Evolutionary conservation across 2,797 vertebrate genomes (phyloP).

Genomic region (Enteromius argenteus): DNA sequence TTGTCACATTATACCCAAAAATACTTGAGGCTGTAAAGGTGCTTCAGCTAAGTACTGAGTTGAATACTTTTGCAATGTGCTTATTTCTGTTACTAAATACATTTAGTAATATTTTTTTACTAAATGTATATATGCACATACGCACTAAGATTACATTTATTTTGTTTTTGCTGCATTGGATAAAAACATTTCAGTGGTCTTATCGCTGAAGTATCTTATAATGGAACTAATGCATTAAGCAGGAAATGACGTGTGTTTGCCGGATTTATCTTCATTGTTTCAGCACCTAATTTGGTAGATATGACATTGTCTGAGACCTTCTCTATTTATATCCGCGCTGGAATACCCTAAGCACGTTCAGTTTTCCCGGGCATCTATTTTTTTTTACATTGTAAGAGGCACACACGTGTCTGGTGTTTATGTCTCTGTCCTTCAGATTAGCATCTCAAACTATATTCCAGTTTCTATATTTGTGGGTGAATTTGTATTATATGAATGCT

Average conservation of each 20-base stretch:
- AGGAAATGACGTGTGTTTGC: background rate
- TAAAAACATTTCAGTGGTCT: background rate
- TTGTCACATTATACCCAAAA: no score
- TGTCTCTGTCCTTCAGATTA: slow-evolving; percentile 47
- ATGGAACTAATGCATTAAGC: background rate
- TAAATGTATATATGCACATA: no score
- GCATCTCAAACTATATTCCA: background rate
- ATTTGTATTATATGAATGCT: background rate
- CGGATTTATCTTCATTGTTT: slow-evolving; percentile 1
- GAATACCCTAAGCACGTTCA: slow-evolving; percentile 39
- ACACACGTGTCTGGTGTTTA: slow-evolving; percentile 25
- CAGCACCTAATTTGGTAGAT: slow-evolving; percentile 16
- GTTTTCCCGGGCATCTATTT: slow-evolving; percentile 24
- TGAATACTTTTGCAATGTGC: no score
- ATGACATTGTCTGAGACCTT: slow-evolving; percentile 47
- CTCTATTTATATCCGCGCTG: slow-evolving; percentile 40
- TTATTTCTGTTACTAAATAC: no score
- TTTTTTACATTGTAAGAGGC: slow-evolving; percentile 42
- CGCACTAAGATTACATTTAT: background rate
- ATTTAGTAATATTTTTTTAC: no score
- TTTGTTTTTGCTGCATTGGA: background rate
- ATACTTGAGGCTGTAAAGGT: no score
- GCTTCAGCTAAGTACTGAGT: no score
- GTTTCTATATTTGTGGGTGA: background rate
- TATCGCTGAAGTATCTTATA: background rate